Evolutionary conservation across 2,113 vertebrate species (phyloP), one percentile per base, ranked within the genome.

Genomic region (Myotis davidii): DNA sequence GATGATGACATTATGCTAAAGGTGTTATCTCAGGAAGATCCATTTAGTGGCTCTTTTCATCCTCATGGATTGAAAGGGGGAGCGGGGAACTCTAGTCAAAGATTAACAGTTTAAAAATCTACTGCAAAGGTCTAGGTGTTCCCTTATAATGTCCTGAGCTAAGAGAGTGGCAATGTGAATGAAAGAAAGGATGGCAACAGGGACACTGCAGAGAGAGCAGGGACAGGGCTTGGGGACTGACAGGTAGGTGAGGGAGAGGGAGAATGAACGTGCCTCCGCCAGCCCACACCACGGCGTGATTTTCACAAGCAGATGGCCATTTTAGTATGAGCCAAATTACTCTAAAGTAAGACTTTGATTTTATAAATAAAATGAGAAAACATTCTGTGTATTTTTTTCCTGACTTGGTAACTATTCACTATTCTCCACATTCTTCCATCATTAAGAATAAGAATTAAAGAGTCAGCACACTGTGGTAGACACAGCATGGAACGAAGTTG

Each of bases 281-380:
- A 52, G 1, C 5, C 29, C 21, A 37, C 5, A 8, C 9, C 16
- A n/a, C 7, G 16, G 34, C 39, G 50, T 64, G 20, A 4, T 79
- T 79, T 74, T 65, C 42, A 72, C 11, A 8, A 42, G 70, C 45
- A n/a, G 48, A 83, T 11, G 74, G 17, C 52, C 69, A 52, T 67
- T 81, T 82, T 77, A 88, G n/a, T 45, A 20, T 65, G n/a, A 61
- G 81, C n/a, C 7, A 81, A n/a, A 81, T 72, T 48, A 78, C 29
- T 81, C 27, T 88, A 78, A 64, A 64, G 23, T 39, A 85, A 90
- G 73, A 64, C 34, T 82, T 89, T 16, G 9, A 6, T 93, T 93
- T 95, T 81, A 56, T 85, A 89, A 89, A 77, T 10, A 29, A 95
- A 94, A 74, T 25, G 48, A 59, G 34, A 59, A 67, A 39, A 54